Conservation (phyloP, 1,140 invertebrate species). For the Drosophila tsacasi region DNA sequence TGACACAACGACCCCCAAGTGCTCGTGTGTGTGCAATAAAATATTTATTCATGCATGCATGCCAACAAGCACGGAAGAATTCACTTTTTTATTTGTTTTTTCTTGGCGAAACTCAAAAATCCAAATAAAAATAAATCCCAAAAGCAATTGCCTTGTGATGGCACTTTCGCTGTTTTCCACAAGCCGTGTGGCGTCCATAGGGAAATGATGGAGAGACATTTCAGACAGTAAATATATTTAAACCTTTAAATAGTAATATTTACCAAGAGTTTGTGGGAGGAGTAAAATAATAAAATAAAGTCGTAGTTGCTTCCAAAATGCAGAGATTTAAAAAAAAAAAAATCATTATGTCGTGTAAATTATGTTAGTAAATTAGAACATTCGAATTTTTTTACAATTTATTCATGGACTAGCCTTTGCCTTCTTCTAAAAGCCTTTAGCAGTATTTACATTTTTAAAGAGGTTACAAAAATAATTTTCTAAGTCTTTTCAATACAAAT, state of each 20-base stretch:
- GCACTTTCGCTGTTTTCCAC: conserved; percentile 14
- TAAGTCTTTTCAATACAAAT: neutral
- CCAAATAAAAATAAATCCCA: conserved; percentile 54
- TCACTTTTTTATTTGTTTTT: conserved; percentile 24
- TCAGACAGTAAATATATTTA: neutral
- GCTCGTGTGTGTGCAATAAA: conserved; percentile 60
- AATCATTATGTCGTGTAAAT: neutral
- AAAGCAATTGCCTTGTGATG: conserved; percentile 37
- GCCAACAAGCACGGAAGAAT: conserved; percentile 34
- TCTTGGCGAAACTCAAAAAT: conserved; percentile 30
- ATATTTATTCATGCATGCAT: conserved; percentile 72
- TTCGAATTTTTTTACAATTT: neutral
- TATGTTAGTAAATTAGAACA: neutral
- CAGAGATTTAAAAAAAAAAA: neutral
- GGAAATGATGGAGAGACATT: neutral
- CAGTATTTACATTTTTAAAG: neutral
- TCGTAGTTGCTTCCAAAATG: neutral
- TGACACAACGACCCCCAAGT: conserved; percentile 34
- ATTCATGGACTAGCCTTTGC: too few species aligned
- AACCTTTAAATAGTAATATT: neutral
- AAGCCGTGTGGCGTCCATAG: neutral
- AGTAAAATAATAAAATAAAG: neutral
- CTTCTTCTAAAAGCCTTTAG: neutral
- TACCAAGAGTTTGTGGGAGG: neutral
- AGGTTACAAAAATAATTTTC: neutral